Percentiles rank a stretch among this genome's conserved stretches.
Conservation (phyloP, 92 coral and sea anemone species). For the Ricordea florida region DNA sequence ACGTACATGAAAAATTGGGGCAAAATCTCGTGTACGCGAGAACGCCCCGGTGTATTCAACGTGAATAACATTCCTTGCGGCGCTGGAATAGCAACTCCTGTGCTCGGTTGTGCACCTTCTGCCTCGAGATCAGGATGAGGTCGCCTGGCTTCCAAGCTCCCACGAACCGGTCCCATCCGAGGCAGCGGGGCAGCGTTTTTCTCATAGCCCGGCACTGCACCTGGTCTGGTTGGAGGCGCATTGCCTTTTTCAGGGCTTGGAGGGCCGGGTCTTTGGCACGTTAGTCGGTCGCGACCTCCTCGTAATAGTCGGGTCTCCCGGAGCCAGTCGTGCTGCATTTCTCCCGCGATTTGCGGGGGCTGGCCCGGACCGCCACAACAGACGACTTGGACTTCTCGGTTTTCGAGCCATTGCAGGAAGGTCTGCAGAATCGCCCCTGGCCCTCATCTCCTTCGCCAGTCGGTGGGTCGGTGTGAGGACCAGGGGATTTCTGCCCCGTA, state of each 20-base stretch:
- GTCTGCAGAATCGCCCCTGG: not conserved
- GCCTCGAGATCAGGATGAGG: too few species aligned
- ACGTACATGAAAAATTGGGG: too few species aligned
- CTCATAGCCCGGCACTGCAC: slow-evolving; percentile 18
- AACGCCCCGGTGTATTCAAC: too few species aligned
- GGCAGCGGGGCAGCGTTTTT: not conserved
- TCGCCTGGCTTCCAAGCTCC: too few species aligned
- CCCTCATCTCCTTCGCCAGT: slow-evolving; percentile 3
- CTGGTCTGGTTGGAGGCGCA: not conserved
- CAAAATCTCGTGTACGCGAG: too few species aligned
- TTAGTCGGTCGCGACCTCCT: not conserved
- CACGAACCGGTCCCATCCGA: too few species aligned
- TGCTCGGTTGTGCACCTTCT: too few species aligned
- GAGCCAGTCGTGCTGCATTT: not conserved
- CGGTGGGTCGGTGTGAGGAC: not conserved
- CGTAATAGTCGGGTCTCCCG: not conserved
- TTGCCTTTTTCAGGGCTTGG: not conserved
- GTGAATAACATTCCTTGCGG: too few species aligned
- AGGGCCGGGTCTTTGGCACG: not conserved
- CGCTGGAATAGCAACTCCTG: too few species aligned
- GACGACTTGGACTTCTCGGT: not conserved
- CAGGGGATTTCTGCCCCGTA: not conserved
- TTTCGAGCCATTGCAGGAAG: not conserved
- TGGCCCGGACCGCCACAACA: slow-evolving; percentile 35
- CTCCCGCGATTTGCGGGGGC: not conserved